Conservation (phyloP, 2,888 invertebrate species). For the Zaprionus lineosus region DNA sequence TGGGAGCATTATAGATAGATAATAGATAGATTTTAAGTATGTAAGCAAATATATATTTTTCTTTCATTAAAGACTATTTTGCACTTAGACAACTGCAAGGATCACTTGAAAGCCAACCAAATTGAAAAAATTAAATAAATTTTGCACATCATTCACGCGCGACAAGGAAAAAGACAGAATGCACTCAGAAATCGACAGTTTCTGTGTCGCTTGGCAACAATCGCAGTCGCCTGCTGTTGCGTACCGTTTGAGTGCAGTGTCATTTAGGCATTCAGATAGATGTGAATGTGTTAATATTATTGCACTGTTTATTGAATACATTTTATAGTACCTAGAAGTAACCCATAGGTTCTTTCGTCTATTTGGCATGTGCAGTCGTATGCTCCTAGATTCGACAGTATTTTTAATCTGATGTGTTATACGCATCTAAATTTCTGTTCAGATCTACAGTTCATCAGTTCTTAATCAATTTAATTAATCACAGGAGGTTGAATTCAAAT, state of each 20-base stretch:
- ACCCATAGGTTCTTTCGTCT: slow-evolving; percentile 14
- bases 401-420: no score
- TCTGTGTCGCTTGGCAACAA: slow-evolving; percentile 31
- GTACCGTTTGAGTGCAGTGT: slow-evolving; percentile 34
- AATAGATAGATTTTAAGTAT: no score
- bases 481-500: slow-evolving; percentile 63
- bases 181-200: slow-evolving; percentile 8
- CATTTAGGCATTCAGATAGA: slow-evolving; percentile 40
- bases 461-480: slow-evolving; percentile 65
- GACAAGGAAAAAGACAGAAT: slow-evolving; percentile 13
- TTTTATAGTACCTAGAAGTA: slow-evolving; percentile 21
- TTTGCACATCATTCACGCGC: slow-evolving; percentile 13
- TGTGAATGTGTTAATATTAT: slow-evolving; percentile 56
- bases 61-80: no score
- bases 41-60: no score
- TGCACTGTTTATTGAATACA: slow-evolving; percentile 63
- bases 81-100: no score
- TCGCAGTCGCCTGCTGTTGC: slow-evolving; percentile 12
- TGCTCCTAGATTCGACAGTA: no score
- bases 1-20: no score
- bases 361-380: no score
- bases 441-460: no score
- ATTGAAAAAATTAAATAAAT: no score
- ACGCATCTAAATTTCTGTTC: no score
- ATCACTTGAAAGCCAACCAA: no score